Conservation (phyloP, 2,113 vertebrate species). For the Numenius arquata region DNA sequence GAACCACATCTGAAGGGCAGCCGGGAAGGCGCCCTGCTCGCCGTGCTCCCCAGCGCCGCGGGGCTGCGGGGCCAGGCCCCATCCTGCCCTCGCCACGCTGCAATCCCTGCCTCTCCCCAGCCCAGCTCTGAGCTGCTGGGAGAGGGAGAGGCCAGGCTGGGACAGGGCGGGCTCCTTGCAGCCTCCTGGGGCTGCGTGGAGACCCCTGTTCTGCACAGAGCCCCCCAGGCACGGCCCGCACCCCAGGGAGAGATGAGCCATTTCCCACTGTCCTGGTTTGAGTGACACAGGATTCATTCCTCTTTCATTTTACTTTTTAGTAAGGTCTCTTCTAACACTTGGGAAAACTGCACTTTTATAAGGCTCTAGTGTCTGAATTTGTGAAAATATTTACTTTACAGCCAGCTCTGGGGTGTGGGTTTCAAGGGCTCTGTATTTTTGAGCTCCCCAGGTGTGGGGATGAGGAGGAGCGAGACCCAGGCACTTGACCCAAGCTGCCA, state of each 20-base stretch:
- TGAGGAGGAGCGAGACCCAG: neutral
- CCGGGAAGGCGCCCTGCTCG: neutral
- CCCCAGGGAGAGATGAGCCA: fast-evolving
- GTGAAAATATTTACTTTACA: neutral
- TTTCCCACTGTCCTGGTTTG: neutral
- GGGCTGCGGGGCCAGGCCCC: neutral
- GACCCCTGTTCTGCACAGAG: neutral
- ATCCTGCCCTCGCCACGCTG: neutral
- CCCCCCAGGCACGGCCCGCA: fast-evolving
- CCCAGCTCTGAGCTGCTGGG: neutral
- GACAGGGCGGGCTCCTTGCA: no score
- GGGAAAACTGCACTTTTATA: neutral
- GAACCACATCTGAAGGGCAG: neutral
- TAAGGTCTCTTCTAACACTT: neutral
- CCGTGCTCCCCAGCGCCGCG: neutral
- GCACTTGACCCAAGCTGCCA: neutral
- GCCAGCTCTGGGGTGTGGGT: neutral
- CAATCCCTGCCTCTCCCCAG: neutral
- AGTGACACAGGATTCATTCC: neutral
- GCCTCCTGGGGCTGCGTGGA: fast-evolving
- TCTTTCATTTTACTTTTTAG: neutral
- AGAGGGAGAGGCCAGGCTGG: neutral
- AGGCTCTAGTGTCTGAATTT: neutral
- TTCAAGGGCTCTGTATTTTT: neutral
- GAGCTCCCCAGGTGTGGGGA: neutral